Evolutionary conservation across 1,140 invertebrate genomes (phyloP), one percentile per base, ranked within the genome.

Genomic region (Psilanteris sp.): DNA sequence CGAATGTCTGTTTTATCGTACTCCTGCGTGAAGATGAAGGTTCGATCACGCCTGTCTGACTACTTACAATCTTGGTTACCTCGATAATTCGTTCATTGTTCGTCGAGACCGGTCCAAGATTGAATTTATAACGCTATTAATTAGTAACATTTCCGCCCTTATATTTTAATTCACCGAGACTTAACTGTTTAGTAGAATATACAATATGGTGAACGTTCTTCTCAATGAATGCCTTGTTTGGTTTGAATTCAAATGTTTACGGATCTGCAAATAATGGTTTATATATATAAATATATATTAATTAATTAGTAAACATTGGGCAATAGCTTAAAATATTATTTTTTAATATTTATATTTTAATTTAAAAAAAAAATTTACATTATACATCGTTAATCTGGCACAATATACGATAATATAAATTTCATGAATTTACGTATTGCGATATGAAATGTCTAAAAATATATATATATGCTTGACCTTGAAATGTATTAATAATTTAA

Each of bases 101-200:
- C 64, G 16, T 37, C 4, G 26, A 48, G 73, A 72, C 67, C 57
- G 59, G 66, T 79, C 54, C 52, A 39, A 8, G 50, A 5, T 26
- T 78, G 72, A 78, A 83, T 82, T 83, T 82, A 81, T 79, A 79
- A 79, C 76, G 61, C 78, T 77, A 83, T 85, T 81, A 81, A 84
- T 83, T 81, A 77, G 52, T 48, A 67, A 64, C 55, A 39, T 79
- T 81, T 84, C 78, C 80, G 79, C 80, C 76, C 77, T 80, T 79
- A 79, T 79, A 81, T 81, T 83, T 82, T 77, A 80, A 83, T 82
- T 67, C 52, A 0, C 44, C 27, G n/a, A 31, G 16, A 36, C 57
- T 75, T 50, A 66, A 8, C 54, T 18, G 41, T 57, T 26, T 48
- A 13, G 1, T 18, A 50, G 4, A 13, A 41, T 66, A 73, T 43